Base-by-base conservation (phyloP, 1,140 invertebrate genomes). In the Lepidotrigona ventralis region DNA sequence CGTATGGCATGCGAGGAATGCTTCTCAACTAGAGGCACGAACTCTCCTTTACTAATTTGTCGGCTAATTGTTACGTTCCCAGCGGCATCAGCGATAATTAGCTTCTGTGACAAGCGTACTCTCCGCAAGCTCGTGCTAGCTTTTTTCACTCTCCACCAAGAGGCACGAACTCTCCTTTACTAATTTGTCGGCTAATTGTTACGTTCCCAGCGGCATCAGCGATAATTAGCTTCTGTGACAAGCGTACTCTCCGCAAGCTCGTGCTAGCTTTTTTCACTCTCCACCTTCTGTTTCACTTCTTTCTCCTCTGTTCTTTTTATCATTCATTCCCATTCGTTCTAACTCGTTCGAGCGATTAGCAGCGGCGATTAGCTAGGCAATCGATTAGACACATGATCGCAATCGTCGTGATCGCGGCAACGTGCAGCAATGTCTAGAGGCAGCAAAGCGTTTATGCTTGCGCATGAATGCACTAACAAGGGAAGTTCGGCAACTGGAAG, bases 1-100 rank as follows among this genome's bases (percentile, higher is more conserved):
- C 91, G 91, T 95, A 95, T 78, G 95, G 95, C 89, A 96, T 93
- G 84, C 92, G 91, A 90, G 94, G 94, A 85, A 91, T 71, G 79
- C 88, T 87, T 88, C 92, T 93, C 91, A 94, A 92, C 93, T 94
- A 85, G 76, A 86, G 87, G 89, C 68, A 90, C 85, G 86, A 90
- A 90, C 82, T 87, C 69, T 84, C 71, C 69, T 90, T 90, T 85
- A 91, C 84, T 88, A 73, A 72, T 79, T 33, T 68, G 71, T 73
- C 69, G 74, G 58, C 46, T 72, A 64, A 21, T 79, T 39, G 56
- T 60, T 77, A 71, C 39, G 19, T 77, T 82, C 71, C 78, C 78
- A 81, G 78, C 64, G 54, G 63, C 58, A 26, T 56, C 54, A 64
- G 56, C 51, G 53, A n/a, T 51, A 58, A 66, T 64, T 64, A 78